Conservation (phyloP, 2,113 vertebrate species). For the Cyprinodon variegatus region DNA sequence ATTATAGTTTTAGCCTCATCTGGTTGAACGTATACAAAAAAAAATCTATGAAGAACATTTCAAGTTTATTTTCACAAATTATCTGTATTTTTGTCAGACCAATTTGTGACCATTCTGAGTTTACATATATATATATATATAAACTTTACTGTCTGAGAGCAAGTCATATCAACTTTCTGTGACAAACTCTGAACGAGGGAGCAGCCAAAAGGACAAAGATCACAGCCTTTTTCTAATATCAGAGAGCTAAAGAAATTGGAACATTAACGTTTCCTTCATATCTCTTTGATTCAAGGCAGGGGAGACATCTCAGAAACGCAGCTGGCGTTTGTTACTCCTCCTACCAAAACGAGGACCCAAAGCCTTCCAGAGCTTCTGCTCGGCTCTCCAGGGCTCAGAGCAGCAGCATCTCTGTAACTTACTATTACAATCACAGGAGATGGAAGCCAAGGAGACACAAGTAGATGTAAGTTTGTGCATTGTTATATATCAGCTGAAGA, state of each 20-base stretch:
- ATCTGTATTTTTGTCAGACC: no score
- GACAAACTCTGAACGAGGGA: no score
- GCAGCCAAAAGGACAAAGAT: neutral
- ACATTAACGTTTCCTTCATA: neutral
- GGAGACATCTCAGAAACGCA: conserved; percentile 84
- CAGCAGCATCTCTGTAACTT: conserved; percentile 87
- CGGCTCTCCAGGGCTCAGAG: conserved; percentile 86
- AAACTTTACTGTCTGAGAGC: no score
- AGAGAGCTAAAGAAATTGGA: neutral
- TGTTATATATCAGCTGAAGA: neutral
- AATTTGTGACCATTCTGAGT: no score
- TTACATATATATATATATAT: no score
- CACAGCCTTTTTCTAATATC: neutral
- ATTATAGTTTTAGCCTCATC: no score
- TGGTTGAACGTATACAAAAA: no score
- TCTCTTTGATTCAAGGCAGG: conserved; percentile 74
- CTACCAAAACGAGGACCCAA: conserved; percentile 91
- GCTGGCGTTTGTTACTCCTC: conserved; percentile 84
- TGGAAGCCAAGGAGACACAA: conserved; percentile 37
- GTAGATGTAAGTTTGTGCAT: conserved; percentile 58
- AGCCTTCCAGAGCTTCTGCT: conserved; percentile 89
- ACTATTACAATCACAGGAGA: conserved; percentile 59
- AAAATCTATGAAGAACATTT: no score
- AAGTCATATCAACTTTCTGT: no score
- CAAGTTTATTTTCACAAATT: no score